These are phyloP conservation scores for Salvator merianae DNA, from an alignment of 2,113 vertebrate genomes.

Conservation along the genomic window DNA sequence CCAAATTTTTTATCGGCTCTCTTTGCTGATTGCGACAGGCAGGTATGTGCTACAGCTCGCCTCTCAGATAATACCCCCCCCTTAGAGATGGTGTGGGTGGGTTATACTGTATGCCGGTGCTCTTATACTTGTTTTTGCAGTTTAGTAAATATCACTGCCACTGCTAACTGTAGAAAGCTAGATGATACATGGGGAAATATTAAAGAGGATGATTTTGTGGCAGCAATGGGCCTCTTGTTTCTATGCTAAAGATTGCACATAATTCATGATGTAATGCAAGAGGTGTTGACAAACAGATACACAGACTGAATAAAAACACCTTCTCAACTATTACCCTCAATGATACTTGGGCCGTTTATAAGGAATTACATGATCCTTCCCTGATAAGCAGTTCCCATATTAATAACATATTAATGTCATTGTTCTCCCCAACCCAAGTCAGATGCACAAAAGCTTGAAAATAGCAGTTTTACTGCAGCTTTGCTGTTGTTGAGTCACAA, in stretches of 20 bases:
- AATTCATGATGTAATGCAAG: too few species aligned
- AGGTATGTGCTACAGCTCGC: background rate
- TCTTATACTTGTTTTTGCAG: background rate
- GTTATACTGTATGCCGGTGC: background rate
- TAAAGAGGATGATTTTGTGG: background rate
- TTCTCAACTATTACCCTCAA: background rate
- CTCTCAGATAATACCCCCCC: background rate
- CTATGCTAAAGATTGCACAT: background rate
- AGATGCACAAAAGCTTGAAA: too few species aligned
- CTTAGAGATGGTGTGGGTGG: background rate
- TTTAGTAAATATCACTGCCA: background rate
- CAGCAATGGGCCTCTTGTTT: background rate
- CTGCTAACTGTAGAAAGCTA: background rate
- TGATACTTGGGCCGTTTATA: background rate
- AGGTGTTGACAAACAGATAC: background rate
- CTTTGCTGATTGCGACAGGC: accelerated
- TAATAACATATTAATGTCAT: too few species aligned
- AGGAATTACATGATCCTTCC: too few species aligned
- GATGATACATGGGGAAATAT: background rate
- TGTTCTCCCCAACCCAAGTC: too few species aligned
- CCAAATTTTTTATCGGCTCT: background rate
- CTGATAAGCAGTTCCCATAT: too few species aligned
- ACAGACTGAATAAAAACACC: background rate
- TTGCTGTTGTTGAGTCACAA: too few species aligned
- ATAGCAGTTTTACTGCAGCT: too few species aligned